A percentile compares a stretch with the other conserved stretches of the same genome.
Evolutionary conservation across 2,797 vertebrate species (phyloP).

Genomic region (Dermochelys coriacea): DNA sequence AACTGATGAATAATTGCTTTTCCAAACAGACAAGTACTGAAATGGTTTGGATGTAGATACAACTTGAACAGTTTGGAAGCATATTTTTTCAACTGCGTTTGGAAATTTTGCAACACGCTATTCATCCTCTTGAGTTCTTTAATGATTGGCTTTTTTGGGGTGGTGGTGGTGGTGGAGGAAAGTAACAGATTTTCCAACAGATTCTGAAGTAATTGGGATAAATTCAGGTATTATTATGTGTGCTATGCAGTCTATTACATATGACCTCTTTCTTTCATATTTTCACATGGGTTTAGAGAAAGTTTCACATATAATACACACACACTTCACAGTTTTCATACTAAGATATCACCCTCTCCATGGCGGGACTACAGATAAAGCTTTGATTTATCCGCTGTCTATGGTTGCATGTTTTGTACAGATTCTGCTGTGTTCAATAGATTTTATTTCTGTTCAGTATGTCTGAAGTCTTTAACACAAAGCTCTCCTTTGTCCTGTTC

Average conservation of each 20-base stretch:
- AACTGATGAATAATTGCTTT: constrained; percentile 1
- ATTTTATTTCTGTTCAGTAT: background rate
- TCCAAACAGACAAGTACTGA: background rate
- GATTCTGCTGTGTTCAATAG: background rate
- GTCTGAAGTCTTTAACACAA: background rate
- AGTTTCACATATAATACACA: background rate
- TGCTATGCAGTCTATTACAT: background rate
- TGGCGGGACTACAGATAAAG: background rate
- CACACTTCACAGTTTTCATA: background rate
- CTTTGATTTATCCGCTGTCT: background rate
- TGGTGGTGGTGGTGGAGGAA: background rate
- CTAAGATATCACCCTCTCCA: background rate
- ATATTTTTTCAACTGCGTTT: background rate
- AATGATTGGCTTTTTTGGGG: background rate
- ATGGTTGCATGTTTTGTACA: background rate
- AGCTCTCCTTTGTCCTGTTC: constrained; percentile 40
- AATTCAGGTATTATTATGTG: background rate
- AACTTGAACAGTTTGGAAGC: background rate
- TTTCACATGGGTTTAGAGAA: background rate
- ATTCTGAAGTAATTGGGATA: background rate
- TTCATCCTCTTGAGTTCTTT: background rate
- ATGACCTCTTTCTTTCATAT: background rate
- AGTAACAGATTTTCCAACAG: background rate
- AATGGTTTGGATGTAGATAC: background rate
- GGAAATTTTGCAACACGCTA: background rate